Conservation (phyloP, 1,140 invertebrate genomes). For the Aphis craccivora region DNA sequence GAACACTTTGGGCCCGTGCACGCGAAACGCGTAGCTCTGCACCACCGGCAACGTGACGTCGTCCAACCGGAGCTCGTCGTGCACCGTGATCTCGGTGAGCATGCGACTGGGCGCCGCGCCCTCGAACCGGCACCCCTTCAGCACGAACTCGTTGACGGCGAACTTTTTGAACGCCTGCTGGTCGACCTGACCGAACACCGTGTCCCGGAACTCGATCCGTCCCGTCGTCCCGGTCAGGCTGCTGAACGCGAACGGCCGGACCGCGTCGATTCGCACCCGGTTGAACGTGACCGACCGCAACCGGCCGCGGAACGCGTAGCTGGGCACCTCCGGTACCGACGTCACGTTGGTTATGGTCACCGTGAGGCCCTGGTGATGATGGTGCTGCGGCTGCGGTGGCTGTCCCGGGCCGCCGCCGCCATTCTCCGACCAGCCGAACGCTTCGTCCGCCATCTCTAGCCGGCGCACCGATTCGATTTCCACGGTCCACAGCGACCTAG, state of each 20-base stretch:
- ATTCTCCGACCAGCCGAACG: constrained; percentile 61
- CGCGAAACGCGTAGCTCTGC: constrained; percentile 68
- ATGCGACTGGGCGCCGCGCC: constrained; percentile 72
- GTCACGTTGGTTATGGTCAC: constrained; percentile 64
- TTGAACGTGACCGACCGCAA: constrained; percentile 74
- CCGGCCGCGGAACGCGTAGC: constrained; percentile 70
- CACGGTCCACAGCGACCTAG: constrained; percentile 66
- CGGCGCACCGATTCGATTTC: constrained; percentile 66
- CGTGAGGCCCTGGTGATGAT: constrained; percentile 62
- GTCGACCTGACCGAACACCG: constrained; percentile 70
- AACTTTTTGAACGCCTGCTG: constrained; percentile 82
- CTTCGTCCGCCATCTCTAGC: constrained; percentile 64
- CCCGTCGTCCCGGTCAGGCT: constrained; percentile 69
- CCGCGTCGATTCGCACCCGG: constrained; percentile 69
- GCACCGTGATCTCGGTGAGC: constrained; percentile 76
- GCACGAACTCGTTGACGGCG: constrained; percentile 67
- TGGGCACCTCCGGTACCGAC: constrained; percentile 70
- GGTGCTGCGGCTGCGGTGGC: constrained; percentile 53
- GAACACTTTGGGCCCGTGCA: constrained; percentile 69
- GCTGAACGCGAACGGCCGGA: constrained; percentile 77
- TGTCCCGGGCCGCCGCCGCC: constrained; percentile 61
- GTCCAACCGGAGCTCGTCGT: constrained; percentile 69
- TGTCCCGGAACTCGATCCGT: constrained; percentile 68
- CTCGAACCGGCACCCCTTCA: constrained; percentile 67
- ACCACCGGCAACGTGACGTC: constrained; percentile 65